A percentile compares a stretch with the other conserved stretches of the same genome.
Conservation (phyloP, 2,113 vertebrate species). For the Rostratula benghalensis region DNA sequence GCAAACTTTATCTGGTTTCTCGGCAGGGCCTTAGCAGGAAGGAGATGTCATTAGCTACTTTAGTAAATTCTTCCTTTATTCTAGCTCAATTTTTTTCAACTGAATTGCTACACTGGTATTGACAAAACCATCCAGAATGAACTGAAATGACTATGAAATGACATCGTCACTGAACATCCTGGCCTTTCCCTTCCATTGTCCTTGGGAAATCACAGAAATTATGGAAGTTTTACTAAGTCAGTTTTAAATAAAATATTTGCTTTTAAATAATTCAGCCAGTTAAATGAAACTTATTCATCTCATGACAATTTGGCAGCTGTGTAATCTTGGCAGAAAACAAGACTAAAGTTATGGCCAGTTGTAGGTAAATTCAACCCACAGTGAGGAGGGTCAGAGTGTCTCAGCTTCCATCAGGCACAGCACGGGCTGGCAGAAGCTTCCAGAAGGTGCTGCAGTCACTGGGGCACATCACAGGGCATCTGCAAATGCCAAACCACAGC, state of each 20-base stretch:
- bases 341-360: neutral
- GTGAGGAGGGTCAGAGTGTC: rapidly evolving
- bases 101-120: neutral
- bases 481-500: slow-evolving; percentile 34
- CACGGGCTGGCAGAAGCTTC: neutral
- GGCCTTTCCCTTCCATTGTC: neutral
- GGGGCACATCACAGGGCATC: rapidly evolving
- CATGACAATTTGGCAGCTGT: neutral
- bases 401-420: neutral
- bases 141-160: neutral
- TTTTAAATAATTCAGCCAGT: neutral
- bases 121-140: neutral
- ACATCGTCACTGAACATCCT: neutral
- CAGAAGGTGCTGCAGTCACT: neutral
- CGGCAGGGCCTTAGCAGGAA: neutral
- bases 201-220: neutral
- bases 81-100: neutral
- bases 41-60: neutral
- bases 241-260: neutral
- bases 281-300: neutral
- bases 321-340: neutral
- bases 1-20: slow-evolving; percentile 29
- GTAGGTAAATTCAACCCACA: neutral
- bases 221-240: neutral
- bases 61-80: slow-evolving; percentile 29